A percentile compares a stretch with the other conserved stretches of the same genome.
These are phyloP conservation scores for Burhinus bistriatus DNA, from an alignment of 2,113 vertebrate genomes.

Conservation along the genomic window DNA sequence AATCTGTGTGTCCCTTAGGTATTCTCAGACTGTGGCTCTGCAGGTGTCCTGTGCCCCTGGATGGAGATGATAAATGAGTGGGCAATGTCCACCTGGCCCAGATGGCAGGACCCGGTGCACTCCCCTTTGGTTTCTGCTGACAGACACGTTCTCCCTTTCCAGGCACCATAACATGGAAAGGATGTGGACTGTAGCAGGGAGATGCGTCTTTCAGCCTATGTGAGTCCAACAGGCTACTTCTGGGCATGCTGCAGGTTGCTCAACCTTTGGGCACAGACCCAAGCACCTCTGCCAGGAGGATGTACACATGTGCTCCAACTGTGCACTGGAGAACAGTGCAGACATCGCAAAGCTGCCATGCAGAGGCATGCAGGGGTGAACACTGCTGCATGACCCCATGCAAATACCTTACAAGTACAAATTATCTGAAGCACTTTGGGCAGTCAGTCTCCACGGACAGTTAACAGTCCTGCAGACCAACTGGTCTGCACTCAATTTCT, in stretches of 20 bases:
- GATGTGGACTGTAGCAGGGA: background rate
- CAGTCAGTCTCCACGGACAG: background rate
- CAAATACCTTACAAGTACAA: background rate
- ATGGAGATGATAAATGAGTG: background rate
- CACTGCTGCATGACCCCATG: background rate
- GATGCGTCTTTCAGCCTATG: accelerated
- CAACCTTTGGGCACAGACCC: background rate
- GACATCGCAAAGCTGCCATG: background rate
- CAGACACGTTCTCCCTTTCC: background rate
- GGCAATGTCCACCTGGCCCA: background rate
- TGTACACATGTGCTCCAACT: background rate
- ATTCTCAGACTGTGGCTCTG: background rate
- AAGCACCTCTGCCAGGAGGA: background rate
- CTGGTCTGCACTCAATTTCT: background rate
- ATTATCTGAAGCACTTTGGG: background rate
- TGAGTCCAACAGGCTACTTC: background rate
- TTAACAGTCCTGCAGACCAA: background rate
- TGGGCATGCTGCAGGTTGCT: background rate
- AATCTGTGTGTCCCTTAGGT: background rate
- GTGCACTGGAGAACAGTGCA: background rate
- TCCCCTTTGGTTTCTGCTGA: background rate
- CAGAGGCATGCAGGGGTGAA: background rate
- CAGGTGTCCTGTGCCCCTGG: background rate
- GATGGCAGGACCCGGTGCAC: background rate
- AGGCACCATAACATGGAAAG: background rate